phyloP scores from a whole-genome alignment of 2,888 invertebrate species.

The Caenorhabditis auriculariae region DNA sequence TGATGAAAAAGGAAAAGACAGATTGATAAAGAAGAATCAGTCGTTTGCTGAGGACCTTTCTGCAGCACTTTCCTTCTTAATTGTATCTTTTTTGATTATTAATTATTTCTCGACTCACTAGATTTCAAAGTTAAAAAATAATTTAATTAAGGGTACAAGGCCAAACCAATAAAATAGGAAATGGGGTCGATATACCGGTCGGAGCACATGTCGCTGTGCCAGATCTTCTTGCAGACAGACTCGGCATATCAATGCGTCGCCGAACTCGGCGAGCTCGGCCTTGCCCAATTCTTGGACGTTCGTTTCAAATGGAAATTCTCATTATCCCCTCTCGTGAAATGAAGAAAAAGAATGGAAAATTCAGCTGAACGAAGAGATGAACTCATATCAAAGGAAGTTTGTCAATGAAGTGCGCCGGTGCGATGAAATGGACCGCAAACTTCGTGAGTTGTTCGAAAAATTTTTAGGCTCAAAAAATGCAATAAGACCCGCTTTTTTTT shows the following conservation, averaged over 20 bases:
- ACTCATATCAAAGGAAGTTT: conserved; percentile 55
- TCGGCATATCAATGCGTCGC: conserved; percentile 58
- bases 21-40: too few species aligned
- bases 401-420: conserved; percentile 55
- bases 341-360: conserved; percentile 7
- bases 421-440: conserved; percentile 59
- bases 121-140: too few species aligned
- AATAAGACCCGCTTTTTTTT: neutral
- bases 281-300: conserved; percentile 58
- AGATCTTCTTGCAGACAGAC: conserved; percentile 61
- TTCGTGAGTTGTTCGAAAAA: conserved; percentile 36
- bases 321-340: neutral
- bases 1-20: too few species aligned
- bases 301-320: neutral
- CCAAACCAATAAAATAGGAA: too few species aligned
- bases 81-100: too few species aligned
- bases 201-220: conserved; percentile 58
- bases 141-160: too few species aligned
- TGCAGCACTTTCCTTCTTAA: too few species aligned
- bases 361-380: conserved; percentile 54
- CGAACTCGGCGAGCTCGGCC: conserved; percentile 55
- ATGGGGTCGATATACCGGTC: conserved; percentile 59
- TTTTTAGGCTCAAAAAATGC: too few species aligned
- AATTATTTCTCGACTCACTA: too few species aligned
- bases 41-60: too few species aligned